Percentiles rank a stretch among this genome's conserved stretches.
Evolutionary conservation across 2,888 invertebrate species (phyloP).

Genomic region (Thereva nobilitata): DNA sequence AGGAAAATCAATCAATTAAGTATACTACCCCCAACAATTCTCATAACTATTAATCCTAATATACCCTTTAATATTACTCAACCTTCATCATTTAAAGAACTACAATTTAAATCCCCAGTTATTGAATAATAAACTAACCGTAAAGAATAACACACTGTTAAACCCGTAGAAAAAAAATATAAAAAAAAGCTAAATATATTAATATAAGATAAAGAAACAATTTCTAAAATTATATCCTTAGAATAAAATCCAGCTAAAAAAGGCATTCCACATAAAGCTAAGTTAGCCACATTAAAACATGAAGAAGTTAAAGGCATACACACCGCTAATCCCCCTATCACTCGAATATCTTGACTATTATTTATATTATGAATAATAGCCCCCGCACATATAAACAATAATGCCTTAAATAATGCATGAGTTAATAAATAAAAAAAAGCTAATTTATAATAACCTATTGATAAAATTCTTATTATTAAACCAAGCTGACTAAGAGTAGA

Average conservation of each 20-base stretch:
- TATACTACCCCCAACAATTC: constrained; percentile 61
- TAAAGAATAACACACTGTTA: constrained; percentile 64
- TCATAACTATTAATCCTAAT: constrained; percentile 47
- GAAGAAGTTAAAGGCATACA: constrained; percentile 61
- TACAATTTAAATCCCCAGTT: constrained; percentile 59
- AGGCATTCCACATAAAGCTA: constrained; percentile 67
- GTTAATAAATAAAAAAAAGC: constrained; percentile 74
- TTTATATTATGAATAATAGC: constrained; percentile 68
- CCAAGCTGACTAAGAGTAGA: constrained; percentile 77
- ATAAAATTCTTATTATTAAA: constrained; percentile 70
- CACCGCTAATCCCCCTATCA: constrained; percentile 60
- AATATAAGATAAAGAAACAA: constrained; percentile 60
- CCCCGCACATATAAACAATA: constrained; percentile 74
- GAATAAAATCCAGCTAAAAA: constrained; percentile 71
- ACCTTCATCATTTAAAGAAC: constrained; percentile 59
- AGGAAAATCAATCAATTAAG: constrained; percentile 63
- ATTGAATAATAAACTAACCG: constrained; percentile 64
- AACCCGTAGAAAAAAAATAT: constrained; percentile 62
- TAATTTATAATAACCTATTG: constrained; percentile 61
- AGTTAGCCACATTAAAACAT: constrained; percentile 63
- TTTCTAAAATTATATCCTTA: constrained; percentile 67
- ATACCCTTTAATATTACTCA: constrained; percentile 61
- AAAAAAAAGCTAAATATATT: constrained; percentile 63
- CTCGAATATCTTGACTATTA: constrained; percentile 71
- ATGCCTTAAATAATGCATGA: constrained; percentile 77